Evolutionary conservation across 2,888 invertebrate genomes (phyloP).

Genomic region (Agrotis ipsilon): DNA sequence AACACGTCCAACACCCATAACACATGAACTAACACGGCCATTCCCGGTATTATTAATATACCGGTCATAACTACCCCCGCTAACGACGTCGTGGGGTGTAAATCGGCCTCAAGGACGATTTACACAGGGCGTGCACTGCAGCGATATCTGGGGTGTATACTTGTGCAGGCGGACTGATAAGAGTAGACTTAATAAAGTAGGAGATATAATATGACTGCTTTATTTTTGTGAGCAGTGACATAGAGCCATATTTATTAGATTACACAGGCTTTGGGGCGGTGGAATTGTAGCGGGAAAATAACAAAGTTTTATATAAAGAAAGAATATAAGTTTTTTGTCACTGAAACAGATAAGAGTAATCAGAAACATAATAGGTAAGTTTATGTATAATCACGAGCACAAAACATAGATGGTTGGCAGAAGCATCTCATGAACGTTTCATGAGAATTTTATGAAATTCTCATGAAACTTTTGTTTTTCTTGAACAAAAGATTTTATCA

Average conservation of each 20-base stretch:
- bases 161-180: slow-evolving; percentile 9
- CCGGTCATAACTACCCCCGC: slow-evolving; percentile 26
- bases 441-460: too few species aligned
- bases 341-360: too few species aligned
- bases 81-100: slow-evolving; percentile 38
- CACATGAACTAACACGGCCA: slow-evolving; percentile 12
- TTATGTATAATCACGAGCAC: too few species aligned
- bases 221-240: neutral
- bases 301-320: too few species aligned
- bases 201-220: slow-evolving; percentile 9
- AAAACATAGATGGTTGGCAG: too few species aligned
- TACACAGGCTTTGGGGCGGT: neutral
- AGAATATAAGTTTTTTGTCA: too few species aligned
- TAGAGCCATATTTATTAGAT: neutral
- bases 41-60: slow-evolving; percentile 52
- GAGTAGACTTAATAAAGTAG: neutral
- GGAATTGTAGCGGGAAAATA: neutral
- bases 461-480: too few species aligned
- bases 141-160: slow-evolving; percentile 9
- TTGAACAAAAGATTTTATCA: too few species aligned
- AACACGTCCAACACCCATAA: slow-evolving; percentile 38
- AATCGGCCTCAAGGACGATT: slow-evolving; percentile 11
- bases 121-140: slow-evolving; percentile 30
- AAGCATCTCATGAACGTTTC: too few species aligned
- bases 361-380: too few species aligned